phyloP scores from a whole-genome alignment of 2,113 vertebrate species.

The Lonchura striata region DNA sequence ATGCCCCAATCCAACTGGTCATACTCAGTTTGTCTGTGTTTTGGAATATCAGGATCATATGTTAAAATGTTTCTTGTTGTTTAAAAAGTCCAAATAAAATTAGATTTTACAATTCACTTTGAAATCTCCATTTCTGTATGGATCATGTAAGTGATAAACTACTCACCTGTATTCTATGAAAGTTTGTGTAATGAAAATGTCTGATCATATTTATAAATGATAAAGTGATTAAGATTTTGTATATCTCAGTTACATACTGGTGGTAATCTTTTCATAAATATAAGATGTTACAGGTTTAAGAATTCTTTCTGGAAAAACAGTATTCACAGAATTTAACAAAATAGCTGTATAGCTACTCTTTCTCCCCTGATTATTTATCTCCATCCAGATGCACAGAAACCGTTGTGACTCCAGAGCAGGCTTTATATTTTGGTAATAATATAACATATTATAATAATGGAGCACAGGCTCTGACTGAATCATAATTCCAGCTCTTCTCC shows the following conservation, averaged over 20 bases:
- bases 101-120: neutral
- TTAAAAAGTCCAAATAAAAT: neutral
- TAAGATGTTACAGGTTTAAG: slow-evolving; percentile 27
- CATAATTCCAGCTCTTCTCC: slow-evolving; percentile 12
- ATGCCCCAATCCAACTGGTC: neutral
- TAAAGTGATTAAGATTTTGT: slow-evolving; percentile 30
- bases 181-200: neutral
- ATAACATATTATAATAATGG: neutral
- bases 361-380: slow-evolving; percentile 29
- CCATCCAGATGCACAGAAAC: slow-evolving; percentile 34
- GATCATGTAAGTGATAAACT: neutral
- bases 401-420: slow-evolving; percentile 36
- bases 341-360: neutral
- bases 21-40: neutral
- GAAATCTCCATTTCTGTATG: neutral
- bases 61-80: neutral
- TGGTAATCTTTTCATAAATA: slow-evolving; percentile 33
- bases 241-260: neutral
- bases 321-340: neutral
- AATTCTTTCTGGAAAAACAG: slow-evolving; percentile 49
- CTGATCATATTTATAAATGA: neutral
- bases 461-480: slow-evolving; percentile 8
- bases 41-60: neutral
- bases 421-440: slow-evolving; percentile 10
- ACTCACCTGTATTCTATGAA: slow-evolving; percentile 3